A percentile compares a stretch with the other conserved stretches of the same genome.
phyloP scores from a whole-genome alignment of 2,888 invertebrate genomes.

The Noctua comes region DNA sequence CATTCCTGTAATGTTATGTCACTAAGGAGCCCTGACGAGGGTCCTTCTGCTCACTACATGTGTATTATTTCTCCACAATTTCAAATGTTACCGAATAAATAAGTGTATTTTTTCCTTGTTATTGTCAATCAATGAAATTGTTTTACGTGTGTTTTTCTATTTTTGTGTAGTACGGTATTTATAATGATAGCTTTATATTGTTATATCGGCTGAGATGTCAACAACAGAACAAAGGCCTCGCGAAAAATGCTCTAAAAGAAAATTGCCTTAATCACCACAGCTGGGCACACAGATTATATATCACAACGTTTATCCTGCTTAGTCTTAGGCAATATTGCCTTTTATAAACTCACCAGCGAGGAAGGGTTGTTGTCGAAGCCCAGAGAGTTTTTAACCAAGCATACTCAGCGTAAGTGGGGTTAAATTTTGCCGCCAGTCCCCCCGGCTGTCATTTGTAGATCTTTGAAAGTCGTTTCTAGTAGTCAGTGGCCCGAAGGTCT shows the following conservation, averaged over 20 bases:
- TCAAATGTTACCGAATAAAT: slow-evolving; percentile 48
- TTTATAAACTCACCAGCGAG: neutral
- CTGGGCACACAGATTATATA: neutral
- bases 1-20: slow-evolving; percentile 52
- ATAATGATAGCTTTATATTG: neutral
- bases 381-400: neutral
- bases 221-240: neutral
- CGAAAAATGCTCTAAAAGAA: neutral
- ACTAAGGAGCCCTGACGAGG: slow-evolving; percentile 54
- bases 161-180: neutral
- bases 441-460: too few relatives aligned
- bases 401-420: neutral
- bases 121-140: slow-evolving; percentile 25
- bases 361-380: neutral
- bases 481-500: too few relatives aligned
- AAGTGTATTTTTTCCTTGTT: slow-evolving; percentile 43
- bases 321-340: neutral
- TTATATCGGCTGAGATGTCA: neutral
- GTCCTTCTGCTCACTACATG: slow-evolving; percentile 47
- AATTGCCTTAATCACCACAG: neutral
- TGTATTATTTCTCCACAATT: slow-evolving; percentile 53
- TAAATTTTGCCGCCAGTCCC: too few relatives aligned
- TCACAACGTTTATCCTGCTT: neutral
- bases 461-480: too few relatives aligned
- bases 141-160: slow-evolving; percentile 1